Conservation (phyloP, 2,113 vertebrate genomes). For the Agelaius phoeniceus region DNA sequence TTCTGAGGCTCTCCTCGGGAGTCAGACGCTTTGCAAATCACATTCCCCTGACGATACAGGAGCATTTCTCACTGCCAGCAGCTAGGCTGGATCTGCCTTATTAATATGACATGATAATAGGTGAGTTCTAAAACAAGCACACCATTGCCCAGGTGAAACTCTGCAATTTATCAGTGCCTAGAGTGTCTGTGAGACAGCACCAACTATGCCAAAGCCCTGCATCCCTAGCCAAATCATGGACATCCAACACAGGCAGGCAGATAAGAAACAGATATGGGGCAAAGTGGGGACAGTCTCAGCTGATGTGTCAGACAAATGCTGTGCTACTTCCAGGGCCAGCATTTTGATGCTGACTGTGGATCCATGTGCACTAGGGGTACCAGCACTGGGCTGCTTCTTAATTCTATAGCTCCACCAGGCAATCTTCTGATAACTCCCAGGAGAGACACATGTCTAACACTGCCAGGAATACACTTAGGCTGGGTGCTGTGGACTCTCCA, state of each 20-base stretch:
- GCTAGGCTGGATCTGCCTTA: not conserved
- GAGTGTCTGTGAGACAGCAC: not conserved
- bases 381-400: not conserved
- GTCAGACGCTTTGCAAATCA: not conserved
- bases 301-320: rapidly evolving
- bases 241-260: not conserved
- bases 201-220: rapidly evolving
- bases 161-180: rapidly evolving
- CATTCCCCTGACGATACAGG: not conserved
- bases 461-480: not conserved
- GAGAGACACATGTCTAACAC: rapidly evolving
- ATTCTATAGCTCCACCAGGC: not conserved
- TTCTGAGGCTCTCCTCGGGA: not conserved
- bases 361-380: not conserved
- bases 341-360: rapidly evolving
- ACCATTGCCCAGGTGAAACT: not conserved
- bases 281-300: not conserved
- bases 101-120: constrained; percentile 9
- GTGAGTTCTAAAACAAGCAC: not conserved
- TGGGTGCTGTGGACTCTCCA: not conserved
- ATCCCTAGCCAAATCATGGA: not conserved
- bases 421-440: not conserved
- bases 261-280: not conserved
- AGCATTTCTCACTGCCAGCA: not conserved
- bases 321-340: not conserved